Base-by-base conservation (phyloP, 37 sponge, comb jelly and placozoan species). In the Mnemiopsis leidyi region DNA sequence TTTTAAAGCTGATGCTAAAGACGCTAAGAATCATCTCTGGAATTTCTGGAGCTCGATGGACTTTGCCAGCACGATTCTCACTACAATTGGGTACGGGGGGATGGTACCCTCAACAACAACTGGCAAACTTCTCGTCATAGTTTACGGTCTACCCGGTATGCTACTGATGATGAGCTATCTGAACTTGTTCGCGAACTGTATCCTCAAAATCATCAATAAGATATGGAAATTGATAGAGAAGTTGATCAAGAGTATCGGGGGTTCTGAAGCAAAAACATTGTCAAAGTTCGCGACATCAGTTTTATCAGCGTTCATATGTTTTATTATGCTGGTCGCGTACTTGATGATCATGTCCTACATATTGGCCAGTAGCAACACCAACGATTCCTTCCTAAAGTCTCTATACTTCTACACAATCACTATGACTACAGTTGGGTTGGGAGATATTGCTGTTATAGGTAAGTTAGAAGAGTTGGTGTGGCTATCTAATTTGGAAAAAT, bases 341-440 rank as follows among this genome's bases (percentile, higher is more conserved):
- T 71, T 71, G 75, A 25, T 71, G 75, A 28, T n/a, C 2, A 71
- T 71, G 75, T 71, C 75, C 30, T 23, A 18, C 75, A 29, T 71
- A 28, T 29, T 71, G n/a, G 75, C 75, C 3, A 71, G n/a, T 18
- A 71, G 30, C n/a, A 71, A 28, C 30, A 5, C 25, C 5, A 71
- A 71, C 75, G 75, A 71, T 18, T 29, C 30, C 21, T 71, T 71
- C n/a, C n/a, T 71, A n/a, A 71, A 71, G n/a, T 71, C 75, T 71
- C n/a, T 71, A 3, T 71, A 71, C 20, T 71, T 71, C 75, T 71
- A 71, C 75, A 71, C 75, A n/a, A 71, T 71, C 75, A 71, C 75
- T 7, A 71, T 71, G 75, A 71, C 75, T 5, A 71, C 75, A 71
- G 75, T 71, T 3, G 75, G 75, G 20, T 29, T 71, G 30, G 75